Conservation (phyloP, 1,140 invertebrate species). For the Heliconius congener region DNA sequence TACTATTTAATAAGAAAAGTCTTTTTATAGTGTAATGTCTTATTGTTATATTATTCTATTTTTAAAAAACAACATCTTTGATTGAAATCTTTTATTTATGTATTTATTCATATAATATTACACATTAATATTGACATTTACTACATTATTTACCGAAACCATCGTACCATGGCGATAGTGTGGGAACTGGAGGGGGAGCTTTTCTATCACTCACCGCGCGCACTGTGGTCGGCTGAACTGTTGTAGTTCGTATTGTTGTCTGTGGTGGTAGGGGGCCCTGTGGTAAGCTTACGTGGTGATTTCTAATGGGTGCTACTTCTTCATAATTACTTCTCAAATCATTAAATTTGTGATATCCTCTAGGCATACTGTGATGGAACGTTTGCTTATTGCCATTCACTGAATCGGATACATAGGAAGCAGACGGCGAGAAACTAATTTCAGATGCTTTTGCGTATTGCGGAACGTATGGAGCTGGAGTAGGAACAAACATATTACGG, state of each 20-base stretch:
- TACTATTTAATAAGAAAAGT: too few species aligned
- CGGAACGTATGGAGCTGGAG: conserved; percentile 4
- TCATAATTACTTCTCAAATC: conserved; percentile 16
- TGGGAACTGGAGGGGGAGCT: conserved; percentile 48
- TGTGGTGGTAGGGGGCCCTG: not conserved
- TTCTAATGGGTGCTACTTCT: not conserved
- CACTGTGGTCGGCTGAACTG: not conserved
- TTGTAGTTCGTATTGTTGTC: not conserved
- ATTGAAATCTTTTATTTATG: not conserved
- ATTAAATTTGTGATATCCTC: conserved; percentile 22
- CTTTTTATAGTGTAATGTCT: too few species aligned
- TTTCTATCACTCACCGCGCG: conserved; percentile 7
- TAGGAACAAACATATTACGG: not conserved
- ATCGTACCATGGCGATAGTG: conserved; percentile 53
- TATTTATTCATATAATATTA: not conserved
- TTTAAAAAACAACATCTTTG: not conserved
- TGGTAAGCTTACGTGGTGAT: not conserved
- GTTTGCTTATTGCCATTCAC: not conserved
- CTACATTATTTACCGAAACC: conserved; percentile 52
- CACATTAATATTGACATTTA: conserved; percentile 8
- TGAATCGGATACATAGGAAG: conserved; percentile 29
- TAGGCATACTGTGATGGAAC: not conserved
- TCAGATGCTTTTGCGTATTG: not conserved
- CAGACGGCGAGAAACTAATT: conserved; percentile 23
- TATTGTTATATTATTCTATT: too few species aligned